phyloP scores from a whole-genome alignment of 2,113 vertebrate species.

The Silurus meridionalis region DNA sequence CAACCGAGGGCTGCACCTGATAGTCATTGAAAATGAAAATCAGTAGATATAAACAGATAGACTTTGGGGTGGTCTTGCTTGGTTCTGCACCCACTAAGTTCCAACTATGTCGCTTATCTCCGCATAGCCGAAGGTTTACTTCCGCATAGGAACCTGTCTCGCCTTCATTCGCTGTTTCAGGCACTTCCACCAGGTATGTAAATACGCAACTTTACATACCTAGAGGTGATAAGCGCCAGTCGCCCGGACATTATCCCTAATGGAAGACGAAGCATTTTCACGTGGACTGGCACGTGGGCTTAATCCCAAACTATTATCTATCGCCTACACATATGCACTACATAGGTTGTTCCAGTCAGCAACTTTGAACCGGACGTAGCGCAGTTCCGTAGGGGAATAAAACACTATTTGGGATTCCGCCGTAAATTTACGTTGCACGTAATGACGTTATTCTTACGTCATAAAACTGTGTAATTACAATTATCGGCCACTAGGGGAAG shows the following conservation, averaged over 20 bases:
- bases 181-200: background rate
- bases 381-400: background rate
- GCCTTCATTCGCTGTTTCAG: background rate
- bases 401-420: background rate
- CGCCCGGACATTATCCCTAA: background rate
- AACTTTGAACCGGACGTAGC: background rate
- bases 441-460: constrained; percentile 7
- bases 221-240: background rate
- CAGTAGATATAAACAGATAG: too few relatives aligned
- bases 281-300: too few relatives aligned
- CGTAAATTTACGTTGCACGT: background rate
- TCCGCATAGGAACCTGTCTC: background rate
- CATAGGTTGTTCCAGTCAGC: background rate
- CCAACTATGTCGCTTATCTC: background rate
- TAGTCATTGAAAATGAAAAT: too few relatives aligned
- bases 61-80: too few relatives aligned
- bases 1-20: too few relatives aligned
- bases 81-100: background rate
- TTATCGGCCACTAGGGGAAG: background rate
- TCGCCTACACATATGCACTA: background rate
- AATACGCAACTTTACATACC: constrained; percentile 17
- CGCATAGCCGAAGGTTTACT: background rate
- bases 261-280: constrained; percentile 15
- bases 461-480: background rate
- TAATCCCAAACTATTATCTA: background rate